phyloP scores from a whole-genome alignment of 2,797 vertebrate genomes.

The Phalanger gymnotis region DNA sequence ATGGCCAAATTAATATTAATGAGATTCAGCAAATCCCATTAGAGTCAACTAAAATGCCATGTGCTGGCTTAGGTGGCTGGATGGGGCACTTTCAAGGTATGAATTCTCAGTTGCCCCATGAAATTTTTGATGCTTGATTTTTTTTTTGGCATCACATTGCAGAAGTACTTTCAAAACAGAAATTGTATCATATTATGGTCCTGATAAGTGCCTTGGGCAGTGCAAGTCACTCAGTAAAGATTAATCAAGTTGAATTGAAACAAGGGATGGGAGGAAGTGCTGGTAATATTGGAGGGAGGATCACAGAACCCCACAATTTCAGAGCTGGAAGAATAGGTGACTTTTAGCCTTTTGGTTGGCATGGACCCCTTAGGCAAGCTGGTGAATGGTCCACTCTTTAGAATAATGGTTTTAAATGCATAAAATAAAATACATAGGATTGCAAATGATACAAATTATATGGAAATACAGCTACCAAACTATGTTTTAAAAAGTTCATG shows the following conservation, averaged over 20 bases:
- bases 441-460: background rate
- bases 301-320: background rate
- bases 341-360: background rate
- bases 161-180: background rate
- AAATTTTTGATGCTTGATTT: background rate
- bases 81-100: background rate
- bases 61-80: background rate
- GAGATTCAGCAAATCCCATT: background rate
- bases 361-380: background rate
- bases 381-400: background rate
- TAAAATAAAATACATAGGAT: background rate
- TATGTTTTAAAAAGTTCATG: background rate
- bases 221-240: background rate
- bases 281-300: background rate
- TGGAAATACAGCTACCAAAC: background rate
- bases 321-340: background rate
- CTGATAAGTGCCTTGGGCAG: background rate
- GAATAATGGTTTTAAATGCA: background rate
- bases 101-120: background rate
- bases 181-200: background rate
- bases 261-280: background rate
- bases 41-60: background rate
- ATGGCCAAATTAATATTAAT: constrained; percentile 16
- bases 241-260: background rate
- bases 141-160: background rate